Base-by-base conservation (phyloP, 2,113 vertebrate genomes). In the Ptilonorhynchus violaceus region DNA sequence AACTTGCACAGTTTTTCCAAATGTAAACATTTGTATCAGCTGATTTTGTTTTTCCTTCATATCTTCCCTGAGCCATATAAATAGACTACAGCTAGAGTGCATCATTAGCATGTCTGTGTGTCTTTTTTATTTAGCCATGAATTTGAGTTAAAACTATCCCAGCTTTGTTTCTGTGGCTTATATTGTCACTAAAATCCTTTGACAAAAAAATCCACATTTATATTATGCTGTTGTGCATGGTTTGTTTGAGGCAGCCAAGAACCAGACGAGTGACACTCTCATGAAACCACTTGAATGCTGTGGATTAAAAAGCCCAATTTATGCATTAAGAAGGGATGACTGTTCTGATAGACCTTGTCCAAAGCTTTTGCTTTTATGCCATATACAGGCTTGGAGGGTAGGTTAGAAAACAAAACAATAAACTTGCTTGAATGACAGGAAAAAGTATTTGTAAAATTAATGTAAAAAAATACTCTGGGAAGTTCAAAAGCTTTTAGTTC, bases 141-240 rank as follows among this genome's bases (percentile, higher is more conserved):
- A 60, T 85, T 93, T 81, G 58, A 74, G 28, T 55, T 84, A 69
- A 93, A 94, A 64, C 9, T 50, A 19, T 41, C n/a, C 7, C 18
- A 64, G 8, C 24, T 87, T 92, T 89, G 18, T 76, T 90, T 42
- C 77, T 49, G 15, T 31, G 42, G 31, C 17, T 91, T 80, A 27
- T 49, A 69, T 53, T 77, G 16, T 53, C 47, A 39, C 56, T 81
- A 68, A 87, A 85, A 85, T 68, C 19, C 25, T 52, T 70, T 82
- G 37, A 88, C 84, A 25, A 87, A 25, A 87, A 92, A 88, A 75
- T 89, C 53, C 46, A 85, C 35, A 77, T 66, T 91, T 18, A 6
- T 76, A 62, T 63, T 58, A 59, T 2, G 2, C 13, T 87, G 6
- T 55, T 64, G 31, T 46, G 9, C 11, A 37, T 39, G n/a, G 4